phyloP scores from a whole-genome alignment of 2,888 invertebrate genomes.

The Subacronicta megacephala region DNA sequence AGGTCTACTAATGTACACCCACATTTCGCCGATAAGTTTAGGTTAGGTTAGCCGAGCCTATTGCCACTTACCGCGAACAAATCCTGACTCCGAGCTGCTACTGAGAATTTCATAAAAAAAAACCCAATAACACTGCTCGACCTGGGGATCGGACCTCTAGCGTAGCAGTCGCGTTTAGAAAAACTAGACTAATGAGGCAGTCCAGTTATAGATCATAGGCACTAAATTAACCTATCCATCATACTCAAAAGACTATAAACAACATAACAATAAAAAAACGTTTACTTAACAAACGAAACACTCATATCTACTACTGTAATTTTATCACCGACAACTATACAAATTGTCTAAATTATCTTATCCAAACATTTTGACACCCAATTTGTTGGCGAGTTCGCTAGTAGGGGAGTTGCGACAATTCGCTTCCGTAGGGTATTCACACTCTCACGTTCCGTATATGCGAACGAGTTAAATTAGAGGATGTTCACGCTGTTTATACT shows the following conservation, averaged over 20 bases:
- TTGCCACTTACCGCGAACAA: too few relatives aligned
- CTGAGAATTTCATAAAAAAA: too few relatives aligned
- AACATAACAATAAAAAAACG: conserved; percentile 1
- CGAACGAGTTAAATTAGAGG: conserved; percentile 52
- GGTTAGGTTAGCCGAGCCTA: too few relatives aligned
- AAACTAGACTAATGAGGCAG: too few relatives aligned
- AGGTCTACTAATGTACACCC: too few relatives aligned
- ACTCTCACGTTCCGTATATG: conserved; percentile 44
- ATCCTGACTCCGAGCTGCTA: too few relatives aligned
- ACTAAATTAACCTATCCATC: too few relatives aligned
- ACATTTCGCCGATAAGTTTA: too few relatives aligned
- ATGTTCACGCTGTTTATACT: conserved; percentile 45
- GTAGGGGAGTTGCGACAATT: conserved; percentile 25
- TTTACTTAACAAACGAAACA: conserved; percentile 17
- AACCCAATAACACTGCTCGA: too few relatives aligned
- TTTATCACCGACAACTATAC: conserved; percentile 42
- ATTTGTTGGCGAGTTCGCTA: conserved; percentile 46
- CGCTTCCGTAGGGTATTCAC: conserved; percentile 47
- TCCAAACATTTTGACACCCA: conserved; percentile 59
- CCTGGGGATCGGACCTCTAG: too few relatives aligned
- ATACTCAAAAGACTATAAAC: background rate
- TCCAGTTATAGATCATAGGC: too few relatives aligned
- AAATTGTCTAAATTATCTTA: conserved; percentile 60
- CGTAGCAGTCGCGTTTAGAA: too few relatives aligned
- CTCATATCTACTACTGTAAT: conserved; percentile 9